Evolutionary conservation across 2,113 vertebrate genomes (phyloP), one percentile per base, ranked within the genome.

Genomic region (Zapornia atra): DNA sequence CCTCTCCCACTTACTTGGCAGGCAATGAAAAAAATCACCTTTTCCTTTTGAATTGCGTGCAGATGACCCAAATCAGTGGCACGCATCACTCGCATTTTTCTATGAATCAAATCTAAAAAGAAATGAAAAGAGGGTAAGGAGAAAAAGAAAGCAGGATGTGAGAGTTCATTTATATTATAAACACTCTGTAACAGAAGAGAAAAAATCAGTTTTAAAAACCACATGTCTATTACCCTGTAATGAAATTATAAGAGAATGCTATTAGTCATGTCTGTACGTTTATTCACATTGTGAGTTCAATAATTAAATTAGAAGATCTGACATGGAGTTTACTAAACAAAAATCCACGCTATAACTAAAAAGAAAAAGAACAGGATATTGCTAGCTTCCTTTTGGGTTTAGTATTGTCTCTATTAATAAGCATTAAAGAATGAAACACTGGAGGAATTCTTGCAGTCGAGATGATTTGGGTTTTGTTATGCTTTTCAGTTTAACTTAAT

Each of bases 401-500:
- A 84, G 28, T 24, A 94, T 97, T 97, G 93, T 96, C 63, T 92
- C 51, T 93, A 95, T 96, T 95, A 96, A 96, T 92, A 95, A 97
- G 48, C 63, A 54, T 92, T 94, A 91, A 75, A 93, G 76, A 95
- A 81, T 81, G 82, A 94, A 98, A 95, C 77, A 91, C 59, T 96
- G 44, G 84, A 96, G 22, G 56, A 98, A 94, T 88, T 92, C 59
- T 92, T 83, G 71, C 54, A 90, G 82, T 54, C 11, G 38, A 90
- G 46, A 86, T 92, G 28, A 88, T 89, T 86, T 69, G 77, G 82
- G 53, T 83, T 96, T 97, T 95, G 90, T 97, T 97, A 96, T 90
- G 88, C 76, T 97, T 92, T 97, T 94, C 95, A 97, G 71, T 78
- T 97, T 95, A 97, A 69, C 53, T 94, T 94, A 95, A 97, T 96